phyloP scores from a whole-genome alignment of 2,797 vertebrate species.

The Trachops cirrhosus region DNA sequence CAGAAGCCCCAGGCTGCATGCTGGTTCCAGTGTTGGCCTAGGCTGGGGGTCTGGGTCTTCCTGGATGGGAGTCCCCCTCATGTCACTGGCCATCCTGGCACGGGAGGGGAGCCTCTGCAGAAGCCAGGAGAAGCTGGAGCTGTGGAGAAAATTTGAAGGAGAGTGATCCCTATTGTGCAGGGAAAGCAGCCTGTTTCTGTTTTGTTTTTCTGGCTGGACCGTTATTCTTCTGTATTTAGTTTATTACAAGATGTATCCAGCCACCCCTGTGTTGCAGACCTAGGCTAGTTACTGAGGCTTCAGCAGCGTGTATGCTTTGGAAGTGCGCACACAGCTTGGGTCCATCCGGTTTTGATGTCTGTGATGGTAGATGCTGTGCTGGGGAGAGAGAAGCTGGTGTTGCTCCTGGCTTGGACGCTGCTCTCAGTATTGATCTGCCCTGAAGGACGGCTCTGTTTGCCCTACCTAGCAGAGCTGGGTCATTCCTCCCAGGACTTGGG shows the following conservation, averaged over 20 bases:
- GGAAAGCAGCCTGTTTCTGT: neutral
- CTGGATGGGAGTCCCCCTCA: neutral
- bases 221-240: neutral
- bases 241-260: neutral
- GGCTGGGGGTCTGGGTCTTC: neutral
- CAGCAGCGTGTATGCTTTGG: neutral
- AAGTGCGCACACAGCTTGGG: neutral
- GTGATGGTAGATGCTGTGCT: neutral
- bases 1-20: neutral
- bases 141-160: neutral
- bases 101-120: neutral
- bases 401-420: neutral
- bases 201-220: neutral
- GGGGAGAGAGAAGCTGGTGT: neutral
- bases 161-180: neutral
- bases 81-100: neutral
- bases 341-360: neutral
- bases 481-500: neutral
- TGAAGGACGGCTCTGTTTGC: neutral
- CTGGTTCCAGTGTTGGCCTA: neutral
- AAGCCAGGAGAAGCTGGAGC: neutral
- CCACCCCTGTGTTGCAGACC: neutral
- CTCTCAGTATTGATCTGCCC: neutral
- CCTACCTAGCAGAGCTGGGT: neutral
- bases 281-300: neutral